A percentile compares a stretch with the other conserved stretches of the same genome.
phyloP scores from a whole-genome alignment of 1,140 invertebrate species.

The Rhynchophorus ferrugineus region DNA sequence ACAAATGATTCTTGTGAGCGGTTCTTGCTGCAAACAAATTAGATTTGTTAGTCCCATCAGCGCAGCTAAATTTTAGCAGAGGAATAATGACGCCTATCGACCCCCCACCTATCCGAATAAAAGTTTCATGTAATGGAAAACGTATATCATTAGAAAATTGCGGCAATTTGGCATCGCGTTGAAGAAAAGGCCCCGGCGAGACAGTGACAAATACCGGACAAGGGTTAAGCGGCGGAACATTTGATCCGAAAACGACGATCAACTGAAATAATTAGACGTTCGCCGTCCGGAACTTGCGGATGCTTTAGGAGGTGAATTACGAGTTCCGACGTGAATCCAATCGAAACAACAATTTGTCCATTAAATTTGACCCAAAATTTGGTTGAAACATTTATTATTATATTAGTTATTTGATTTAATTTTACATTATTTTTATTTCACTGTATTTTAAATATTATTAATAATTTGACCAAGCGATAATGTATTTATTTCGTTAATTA shows the following conservation, averaged over 20 bases:
- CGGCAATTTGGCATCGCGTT: constrained; percentile 24
- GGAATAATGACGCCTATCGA: too few species aligned
- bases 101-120: constrained; percentile 1
- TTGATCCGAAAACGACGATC: constrained; percentile 33
- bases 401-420: too few species aligned
- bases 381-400: too few species aligned
- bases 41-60: not conserved
- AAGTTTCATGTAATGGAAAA: constrained; percentile 40
- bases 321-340: too few species aligned
- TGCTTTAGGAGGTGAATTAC: not conserved
- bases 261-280: constrained; percentile 20
- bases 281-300: not conserved
- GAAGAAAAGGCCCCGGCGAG: constrained; percentile 8
- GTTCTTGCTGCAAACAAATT: too few species aligned
- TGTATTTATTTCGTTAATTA: too few species aligned
- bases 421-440: too few species aligned
- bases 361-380: too few species aligned
- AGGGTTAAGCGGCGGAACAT: constrained; percentile 32
- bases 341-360: constrained; percentile 19
- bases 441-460: too few species aligned
- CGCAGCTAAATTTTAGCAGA: not conserved
- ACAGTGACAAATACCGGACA: constrained; percentile 36
- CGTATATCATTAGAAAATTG: constrained; percentile 39
- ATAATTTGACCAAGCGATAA: too few species aligned
- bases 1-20: too few species aligned